Base-by-base conservation (phyloP, 1,140 invertebrate genomes). In the Fopius arisanus region DNA sequence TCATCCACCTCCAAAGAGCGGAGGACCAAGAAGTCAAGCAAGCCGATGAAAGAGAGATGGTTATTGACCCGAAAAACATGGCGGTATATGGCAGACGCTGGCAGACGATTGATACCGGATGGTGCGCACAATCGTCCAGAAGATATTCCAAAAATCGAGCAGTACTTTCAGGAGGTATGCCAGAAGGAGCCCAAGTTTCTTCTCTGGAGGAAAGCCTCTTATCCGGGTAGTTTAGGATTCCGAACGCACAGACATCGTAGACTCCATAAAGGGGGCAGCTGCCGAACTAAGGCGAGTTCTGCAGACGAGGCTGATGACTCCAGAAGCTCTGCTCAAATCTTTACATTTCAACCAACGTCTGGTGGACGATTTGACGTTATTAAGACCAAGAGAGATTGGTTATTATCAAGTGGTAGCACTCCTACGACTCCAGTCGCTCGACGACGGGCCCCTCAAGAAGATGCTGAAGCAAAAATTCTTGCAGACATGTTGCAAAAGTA, bases 51-150 rank as follows among this genome's bases (percentile, higher is more conserved):
- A 78, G 94, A 96, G 84, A 90, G 95, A 86, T 96, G 95, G 95
- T 87, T 96, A 31, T 89, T 96, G 21, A 96, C 95, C 4, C 88
- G 95, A 28, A 96, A 96, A 86, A 96, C 95, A 19, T 96, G 95
- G 95, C 89, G 94, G 72, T 96, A 96, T 83, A 96, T 96, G 95
- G 91, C 94, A 0, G 95, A 96, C 79, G 94, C 95, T 10, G 95
- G 95, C n/a, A 91, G 94, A 48, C 92, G 92, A 79, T 88, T 96
- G 12, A 93, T 96, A 43, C 94, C 95, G 0, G 95, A 96, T 65
- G 92, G 92, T 2, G 90, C 89, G 0, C 90, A 91, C 79, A 92
- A 93, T 85, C 88, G 91, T 4, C 79, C 89, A 0, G 94, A 95
- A 79, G 94, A 95, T 79, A 89, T 95, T 28, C 92, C 93, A 0